phyloP scores from a whole-genome alignment of 2,113 vertebrate species.

The Arenaria interpres region DNA sequence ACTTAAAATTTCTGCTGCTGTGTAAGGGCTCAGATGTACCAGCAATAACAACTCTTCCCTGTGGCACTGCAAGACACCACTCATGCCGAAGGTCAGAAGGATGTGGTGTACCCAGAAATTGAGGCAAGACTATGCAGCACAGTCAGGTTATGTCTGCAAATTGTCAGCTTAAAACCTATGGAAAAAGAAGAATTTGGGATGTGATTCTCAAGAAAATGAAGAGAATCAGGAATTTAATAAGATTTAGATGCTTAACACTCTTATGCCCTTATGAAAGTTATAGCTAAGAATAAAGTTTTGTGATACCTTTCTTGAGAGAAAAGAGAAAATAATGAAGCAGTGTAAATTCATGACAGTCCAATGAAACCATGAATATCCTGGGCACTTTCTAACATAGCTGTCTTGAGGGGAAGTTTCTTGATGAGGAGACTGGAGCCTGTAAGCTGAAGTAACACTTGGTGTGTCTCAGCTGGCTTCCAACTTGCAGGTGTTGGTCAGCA shows the following conservation, averaged over 20 bases:
- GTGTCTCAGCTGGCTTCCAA: not conserved
- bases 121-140: not conserved
- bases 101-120: not conserved
- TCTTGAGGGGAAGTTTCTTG: not conserved
- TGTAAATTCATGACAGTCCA: not conserved
- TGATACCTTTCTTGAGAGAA: not conserved
- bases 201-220: not conserved
- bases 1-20: not conserved
- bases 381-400: not conserved
- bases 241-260: not conserved
- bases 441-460: not conserved
- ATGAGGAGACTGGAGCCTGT: not conserved
- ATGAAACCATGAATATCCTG: not conserved
- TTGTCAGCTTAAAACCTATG: not conserved
- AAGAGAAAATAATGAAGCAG: not conserved
- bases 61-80: fast-evolving
- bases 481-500: not conserved
- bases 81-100: not conserved
- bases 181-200: not conserved
- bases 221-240: not conserved
- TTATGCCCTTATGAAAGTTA: not conserved
- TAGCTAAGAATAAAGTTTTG: not conserved
- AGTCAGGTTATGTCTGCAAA: not conserved
- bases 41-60: not conserved
- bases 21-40: not conserved